Conservation (phyloP, 2,888 invertebrate genomes). For the Orthosia cruda region DNA sequence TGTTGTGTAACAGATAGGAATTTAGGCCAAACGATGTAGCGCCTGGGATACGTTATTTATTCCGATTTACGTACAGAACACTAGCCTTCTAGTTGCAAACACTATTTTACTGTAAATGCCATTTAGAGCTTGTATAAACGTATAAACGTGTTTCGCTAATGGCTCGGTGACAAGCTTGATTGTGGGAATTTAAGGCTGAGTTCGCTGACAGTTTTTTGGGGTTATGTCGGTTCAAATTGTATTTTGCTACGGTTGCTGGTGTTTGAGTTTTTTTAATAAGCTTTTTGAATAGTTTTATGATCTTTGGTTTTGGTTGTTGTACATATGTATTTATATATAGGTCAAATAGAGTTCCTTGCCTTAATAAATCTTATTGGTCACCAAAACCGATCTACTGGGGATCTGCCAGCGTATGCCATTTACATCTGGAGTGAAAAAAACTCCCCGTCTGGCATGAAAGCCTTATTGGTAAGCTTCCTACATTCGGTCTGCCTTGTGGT, state of each 20-base stretch:
- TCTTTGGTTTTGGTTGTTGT: too few species aligned
- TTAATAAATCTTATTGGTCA: too few species aligned
- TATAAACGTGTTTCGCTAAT: slow-evolving; percentile 44
- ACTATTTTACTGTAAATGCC: slow-evolving; percentile 64
- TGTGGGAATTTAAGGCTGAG: neutral
- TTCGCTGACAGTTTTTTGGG: neutral
- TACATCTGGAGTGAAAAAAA: too few species aligned
- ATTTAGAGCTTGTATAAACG: slow-evolving; percentile 50
- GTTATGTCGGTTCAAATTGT: too few species aligned
- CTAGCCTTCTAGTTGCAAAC: slow-evolving; percentile 53
- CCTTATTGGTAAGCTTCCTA: too few species aligned
- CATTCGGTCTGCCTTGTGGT: too few species aligned
- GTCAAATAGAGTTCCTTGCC: too few species aligned
- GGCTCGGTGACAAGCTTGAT: slow-evolving; percentile 37
- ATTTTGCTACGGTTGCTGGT: neutral
- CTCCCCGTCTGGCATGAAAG: too few species aligned
- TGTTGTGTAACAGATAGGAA: slow-evolving; percentile 73
- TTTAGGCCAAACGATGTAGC: slow-evolving; percentile 74
- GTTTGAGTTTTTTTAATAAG: neutral
- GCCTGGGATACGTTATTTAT: slow-evolving; percentile 76
- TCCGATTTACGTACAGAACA: slow-evolving; percentile 69
- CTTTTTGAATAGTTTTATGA: neutral
- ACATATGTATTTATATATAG: too few species aligned
- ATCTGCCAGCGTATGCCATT: too few species aligned
- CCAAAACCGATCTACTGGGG: too few species aligned